phyloP scores from a whole-genome alignment of 2,888 invertebrate species.

The Flexamia atlantica region DNA sequence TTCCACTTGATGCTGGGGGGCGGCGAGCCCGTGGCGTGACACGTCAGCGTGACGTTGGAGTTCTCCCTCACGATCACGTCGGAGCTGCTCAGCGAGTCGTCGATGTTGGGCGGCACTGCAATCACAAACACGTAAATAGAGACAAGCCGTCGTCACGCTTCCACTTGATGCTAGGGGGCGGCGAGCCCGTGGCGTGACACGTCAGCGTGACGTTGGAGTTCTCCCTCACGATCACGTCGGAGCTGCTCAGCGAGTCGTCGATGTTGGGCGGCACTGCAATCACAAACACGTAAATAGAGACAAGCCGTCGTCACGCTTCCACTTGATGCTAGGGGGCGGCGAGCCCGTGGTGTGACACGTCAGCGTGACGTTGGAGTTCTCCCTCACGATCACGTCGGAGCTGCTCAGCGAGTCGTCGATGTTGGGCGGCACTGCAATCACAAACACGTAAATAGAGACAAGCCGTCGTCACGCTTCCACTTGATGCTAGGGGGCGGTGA shows the following conservation, averaged over 20 bases:
- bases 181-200: constrained; percentile 94
- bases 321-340: constrained; percentile 92
- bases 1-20: constrained; percentile 94
- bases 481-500: constrained; percentile 93
- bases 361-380: constrained; percentile 92
- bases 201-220: constrained; percentile 92
- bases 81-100: constrained; percentile 93
- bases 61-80: constrained; percentile 95
- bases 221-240: constrained; percentile 94
- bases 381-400: constrained; percentile 94
- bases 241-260: constrained; percentile 93
- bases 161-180: constrained; percentile 93
- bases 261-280: constrained; percentile 94
- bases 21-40: constrained; percentile 94
- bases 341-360: constrained; percentile 94
- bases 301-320: constrained; percentile 95
- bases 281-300: constrained; percentile 67
- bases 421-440: constrained; percentile 91
- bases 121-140: constrained; percentile 70
- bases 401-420: constrained; percentile 94
- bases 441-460: constrained; percentile 61
- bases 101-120: constrained; percentile 94
- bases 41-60: constrained; percentile 91
- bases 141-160: constrained; percentile 93
- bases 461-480: constrained; percentile 95